These are phyloP conservation scores for Xestia rhomboidea DNA, from an alignment of 2,888 invertebrate genomes.

Conservation along the genomic window DNA sequence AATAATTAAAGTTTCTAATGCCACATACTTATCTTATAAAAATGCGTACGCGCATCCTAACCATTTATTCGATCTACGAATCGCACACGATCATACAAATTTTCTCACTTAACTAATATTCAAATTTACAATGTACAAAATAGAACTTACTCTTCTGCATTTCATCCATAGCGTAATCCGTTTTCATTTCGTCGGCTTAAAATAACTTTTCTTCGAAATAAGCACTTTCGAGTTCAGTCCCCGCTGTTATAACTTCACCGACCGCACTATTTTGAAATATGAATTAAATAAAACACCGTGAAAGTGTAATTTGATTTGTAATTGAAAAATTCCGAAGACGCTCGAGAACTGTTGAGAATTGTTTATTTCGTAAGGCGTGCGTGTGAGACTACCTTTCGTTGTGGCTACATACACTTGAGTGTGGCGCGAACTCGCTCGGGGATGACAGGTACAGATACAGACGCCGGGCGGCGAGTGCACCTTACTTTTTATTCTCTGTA, in stretches of 20 bases:
- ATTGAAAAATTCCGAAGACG: constrained; percentile 83
- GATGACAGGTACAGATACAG: constrained; percentile 75
- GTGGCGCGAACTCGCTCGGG: constrained; percentile 77
- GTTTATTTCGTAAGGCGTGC: constrained; percentile 65
- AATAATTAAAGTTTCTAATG: neutral
- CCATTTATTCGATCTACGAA: neutral
- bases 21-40: neutral
- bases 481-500: constrained; percentile 81
- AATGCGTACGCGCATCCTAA: constrained; percentile 41
- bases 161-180: constrained; percentile 90
- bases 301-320: constrained; percentile 81
- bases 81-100: neutral
- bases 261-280: constrained; percentile 81
- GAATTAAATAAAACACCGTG: constrained; percentile 75
- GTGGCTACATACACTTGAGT: constrained; percentile 82
- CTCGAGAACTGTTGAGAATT: constrained; percentile 52
- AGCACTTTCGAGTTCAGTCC: constrained; percentile 73
- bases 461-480: constrained; percentile 75
- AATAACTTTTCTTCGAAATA: constrained; percentile 78
- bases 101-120: neutral
- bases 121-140: constrained; percentile 21
- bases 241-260: constrained; percentile 74
- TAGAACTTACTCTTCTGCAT: constrained; percentile 88
- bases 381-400: constrained; percentile 82
- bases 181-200: constrained; percentile 84